phyloP scores from a whole-genome alignment of 2,797 vertebrate species.

The Aselliscus stoliczkanus region DNA sequence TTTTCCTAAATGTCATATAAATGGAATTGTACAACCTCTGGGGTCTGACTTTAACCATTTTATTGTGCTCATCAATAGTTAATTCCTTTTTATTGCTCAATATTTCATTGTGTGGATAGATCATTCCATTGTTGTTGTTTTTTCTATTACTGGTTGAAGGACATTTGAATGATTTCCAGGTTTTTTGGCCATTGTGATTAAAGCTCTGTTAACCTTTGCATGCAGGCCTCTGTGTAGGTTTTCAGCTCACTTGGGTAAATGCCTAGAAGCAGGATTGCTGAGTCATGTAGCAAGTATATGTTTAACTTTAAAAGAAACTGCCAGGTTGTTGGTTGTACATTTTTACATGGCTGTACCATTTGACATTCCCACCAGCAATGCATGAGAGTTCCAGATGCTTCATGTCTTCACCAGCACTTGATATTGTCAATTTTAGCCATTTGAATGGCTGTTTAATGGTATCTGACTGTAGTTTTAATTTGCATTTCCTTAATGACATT shows the following conservation, averaged over 20 bases:
- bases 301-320: not conserved
- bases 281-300: not conserved
- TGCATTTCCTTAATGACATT: not conserved
- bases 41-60: not conserved
- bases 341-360: not conserved
- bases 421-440: not conserved
- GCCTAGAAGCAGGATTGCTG: not conserved
- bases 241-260: not conserved
- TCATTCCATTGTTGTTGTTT: not conserved
- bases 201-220: not conserved
- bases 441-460: not conserved
- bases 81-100: not conserved
- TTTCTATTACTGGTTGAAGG: not conserved
- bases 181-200: not conserved
- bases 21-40: not conserved
- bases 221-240: not conserved
- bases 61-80: not conserved
- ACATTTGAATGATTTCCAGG: not conserved
- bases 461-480: not conserved
- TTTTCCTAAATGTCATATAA: not conserved
- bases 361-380: not conserved
- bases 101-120: not conserved
- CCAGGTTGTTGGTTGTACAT: not conserved
- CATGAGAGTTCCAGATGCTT: not conserved
- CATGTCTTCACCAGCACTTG: not conserved